Conservation (phyloP, 1,140 invertebrate species). For the Solen grandis region DNA sequence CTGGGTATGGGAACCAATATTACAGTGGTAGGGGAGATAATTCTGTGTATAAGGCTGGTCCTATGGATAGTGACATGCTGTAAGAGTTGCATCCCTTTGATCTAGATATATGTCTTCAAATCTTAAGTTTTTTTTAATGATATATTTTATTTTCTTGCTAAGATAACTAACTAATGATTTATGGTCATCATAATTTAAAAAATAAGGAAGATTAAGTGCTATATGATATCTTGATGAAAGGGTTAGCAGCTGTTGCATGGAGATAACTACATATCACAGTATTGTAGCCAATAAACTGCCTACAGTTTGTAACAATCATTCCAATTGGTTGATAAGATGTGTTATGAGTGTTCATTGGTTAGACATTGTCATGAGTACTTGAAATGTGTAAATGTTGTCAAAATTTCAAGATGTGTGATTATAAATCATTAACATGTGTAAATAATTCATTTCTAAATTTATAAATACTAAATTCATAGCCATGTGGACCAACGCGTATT, state of each 20-base stretch:
- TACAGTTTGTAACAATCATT: constrained; percentile 47
- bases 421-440: no score
- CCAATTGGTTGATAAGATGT: constrained; percentile 23
- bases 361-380: no score
- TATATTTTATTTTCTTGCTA: background rate
- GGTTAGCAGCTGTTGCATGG: no score
- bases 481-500: no score
- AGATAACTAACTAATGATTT: background rate
- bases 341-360: no score
- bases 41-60: constrained; percentile 24
- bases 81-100: constrained; percentile 20
- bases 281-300: constrained; percentile 50
- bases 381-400: no score
- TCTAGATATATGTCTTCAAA: background rate
- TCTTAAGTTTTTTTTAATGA: background rate
- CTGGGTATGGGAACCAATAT: constrained; percentile 27
- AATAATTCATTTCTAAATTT: no score
- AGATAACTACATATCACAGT: constrained; percentile 52
- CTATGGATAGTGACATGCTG: constrained; percentile 78
- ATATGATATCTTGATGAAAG: no score
- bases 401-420: no score
- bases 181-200: background rate
- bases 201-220: no score
- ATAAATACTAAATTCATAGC: no score
- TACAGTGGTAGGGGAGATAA: constrained; percentile 18